These are phyloP conservation scores for Zootermopsis nevadensis DNA, from an alignment of 2,888 invertebrate species.

Conservation along the genomic window DNA sequence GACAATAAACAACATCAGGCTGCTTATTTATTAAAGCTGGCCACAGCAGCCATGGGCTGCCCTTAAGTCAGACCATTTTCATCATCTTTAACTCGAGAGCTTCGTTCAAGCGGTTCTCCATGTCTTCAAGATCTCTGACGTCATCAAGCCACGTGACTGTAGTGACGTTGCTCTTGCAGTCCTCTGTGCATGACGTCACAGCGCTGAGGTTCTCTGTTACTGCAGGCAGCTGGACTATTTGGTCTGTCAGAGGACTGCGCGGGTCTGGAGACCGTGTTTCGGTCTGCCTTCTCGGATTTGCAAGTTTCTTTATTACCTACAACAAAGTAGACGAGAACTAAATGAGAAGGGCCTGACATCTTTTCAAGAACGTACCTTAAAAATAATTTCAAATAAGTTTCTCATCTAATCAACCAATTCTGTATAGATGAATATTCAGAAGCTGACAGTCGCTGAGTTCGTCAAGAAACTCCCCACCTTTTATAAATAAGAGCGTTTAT, in stretches of 20 bases:
- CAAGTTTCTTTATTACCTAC: neutral
- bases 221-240: neutral
- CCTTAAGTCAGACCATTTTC: neutral
- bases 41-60: neutral
- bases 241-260: neutral
- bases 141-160: constrained; percentile 43
- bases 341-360: too few relatives aligned
- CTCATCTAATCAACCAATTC: too few relatives aligned
- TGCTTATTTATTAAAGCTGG: too few relatives aligned
- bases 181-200: neutral
- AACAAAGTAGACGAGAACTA: neutral
- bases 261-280: neutral
- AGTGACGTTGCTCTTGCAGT: constrained; percentile 21
- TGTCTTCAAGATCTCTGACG: constrained; percentile 42
- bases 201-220: neutral
- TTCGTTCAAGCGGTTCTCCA: constrained; percentile 48
- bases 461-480: too few relatives aligned
- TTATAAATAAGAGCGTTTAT: too few relatives aligned
- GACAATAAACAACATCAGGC: too few relatives aligned
- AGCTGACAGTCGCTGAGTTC: too few relatives aligned
- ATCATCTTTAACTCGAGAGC: constrained; percentile 45
- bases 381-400: too few relatives aligned
- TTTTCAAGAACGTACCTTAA: too few relatives aligned
- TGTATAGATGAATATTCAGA: too few relatives aligned
- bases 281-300: neutral